Conservation (phyloP, 2,888 invertebrate genomes). For the Chesias legatella region DNA sequence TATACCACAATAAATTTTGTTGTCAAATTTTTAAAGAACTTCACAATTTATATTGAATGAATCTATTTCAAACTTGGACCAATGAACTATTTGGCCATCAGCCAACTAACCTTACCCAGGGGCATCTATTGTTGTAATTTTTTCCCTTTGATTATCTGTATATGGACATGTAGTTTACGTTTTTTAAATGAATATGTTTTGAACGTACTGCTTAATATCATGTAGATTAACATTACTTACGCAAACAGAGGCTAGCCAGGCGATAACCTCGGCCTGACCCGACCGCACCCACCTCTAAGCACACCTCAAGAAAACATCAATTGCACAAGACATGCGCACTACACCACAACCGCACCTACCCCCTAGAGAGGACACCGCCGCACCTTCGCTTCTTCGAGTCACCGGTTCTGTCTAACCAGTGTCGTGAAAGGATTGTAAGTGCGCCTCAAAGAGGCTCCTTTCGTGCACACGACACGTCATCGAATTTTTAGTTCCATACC, state of each 20-base stretch:
- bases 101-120: slow-evolving; percentile 10
- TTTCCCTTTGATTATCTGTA: too few species aligned
- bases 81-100: slow-evolving; percentile 18
- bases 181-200: too few species aligned
- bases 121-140: not conserved
- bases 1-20: too few species aligned
- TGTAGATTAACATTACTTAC: too few species aligned
- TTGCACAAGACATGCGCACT: slow-evolving; percentile 77
- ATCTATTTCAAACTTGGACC: slow-evolving; percentile 16
- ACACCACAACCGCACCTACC: slow-evolving; percentile 37
- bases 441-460: too few species aligned
- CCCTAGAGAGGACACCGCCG: slow-evolving; percentile 30
- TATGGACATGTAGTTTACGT: too few species aligned
- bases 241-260: slow-evolving; percentile 7
- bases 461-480: too few species aligned
- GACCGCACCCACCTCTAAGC: slow-evolving; percentile 69
- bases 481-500: too few species aligned
- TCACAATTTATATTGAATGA: not conserved
- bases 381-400: slow-evolving; percentile 29
- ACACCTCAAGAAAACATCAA: slow-evolving; percentile 79
- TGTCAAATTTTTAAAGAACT: too few species aligned
- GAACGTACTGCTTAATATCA: too few species aligned
- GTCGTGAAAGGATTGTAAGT: too few species aligned
- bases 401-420: too few species aligned
- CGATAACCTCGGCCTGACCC: slow-evolving; percentile 36